Base-by-base conservation (phyloP, 2,797 vertebrate species). In the Malacoraja senta region DNA sequence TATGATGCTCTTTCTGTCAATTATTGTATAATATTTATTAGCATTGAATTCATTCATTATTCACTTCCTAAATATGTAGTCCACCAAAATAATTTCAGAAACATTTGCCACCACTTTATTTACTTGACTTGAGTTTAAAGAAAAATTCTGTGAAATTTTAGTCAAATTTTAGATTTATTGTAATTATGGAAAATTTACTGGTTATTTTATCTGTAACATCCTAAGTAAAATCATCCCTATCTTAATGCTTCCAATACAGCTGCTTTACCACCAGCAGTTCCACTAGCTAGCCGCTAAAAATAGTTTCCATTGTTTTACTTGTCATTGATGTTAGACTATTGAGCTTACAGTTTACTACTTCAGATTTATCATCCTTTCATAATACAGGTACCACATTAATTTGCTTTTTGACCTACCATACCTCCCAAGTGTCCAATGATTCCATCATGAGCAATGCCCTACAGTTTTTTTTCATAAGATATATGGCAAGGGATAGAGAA, bases 281-380 rank as follows among this genome's bases (percentile, higher is more conserved):
- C 77, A 35, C 77, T 32, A 79, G 77, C 35, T 7, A 35, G 77
- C 1, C 32, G 12, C n/a, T 79, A 79, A 79, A 35, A 79, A 13
- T 79, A 35, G 77, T 79, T 79, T 79, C 77, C 17, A 79, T 79
- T 79, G 24, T 79, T 79, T 79, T 35, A 79, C 32, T 79, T 79
- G 77, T 79, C 13, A 12, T 21, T 79, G 77, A 79, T 79, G n/a
- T 79, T 79, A 79, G 77, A 79, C 32, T 79, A 35, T 79, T 79
- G n/a, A 79, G 77, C 32, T 35, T 17, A 4, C 35, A 35, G n/a
- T 79, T 79, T 35, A 32, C 77, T 35, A 35, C 77, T 15, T 79
- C 77, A 35, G 77, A 79, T 79, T 79, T 79, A 35, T 79, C 77
- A 79, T 17, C 77, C 77, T 35, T 79, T 79, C 32, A 79, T 35